Percentiles rank a stretch among this genome's conserved stretches.
Evolutionary conservation across 2,113 vertebrate species (phyloP).

Genomic region (Apodemus sylvaticus): DNA sequence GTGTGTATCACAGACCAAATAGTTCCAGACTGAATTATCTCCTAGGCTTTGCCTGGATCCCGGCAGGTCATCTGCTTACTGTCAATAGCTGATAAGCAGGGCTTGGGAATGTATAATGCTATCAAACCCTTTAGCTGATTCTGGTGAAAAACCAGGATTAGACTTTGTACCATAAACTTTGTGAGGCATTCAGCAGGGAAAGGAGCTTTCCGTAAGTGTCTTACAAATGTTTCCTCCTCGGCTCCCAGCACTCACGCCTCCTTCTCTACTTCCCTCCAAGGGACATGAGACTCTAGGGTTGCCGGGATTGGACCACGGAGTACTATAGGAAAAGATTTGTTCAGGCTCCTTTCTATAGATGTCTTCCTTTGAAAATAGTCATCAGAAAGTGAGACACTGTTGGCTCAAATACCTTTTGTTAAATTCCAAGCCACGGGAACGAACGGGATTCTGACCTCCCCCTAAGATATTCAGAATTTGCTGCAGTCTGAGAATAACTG

Average conservation of each 20-base stretch:
- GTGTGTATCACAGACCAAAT: background rate
- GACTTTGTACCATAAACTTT: accelerated
- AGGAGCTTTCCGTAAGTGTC: accelerated
- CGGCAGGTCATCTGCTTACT: background rate
- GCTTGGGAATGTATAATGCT: accelerated
- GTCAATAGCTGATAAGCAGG: background rate
- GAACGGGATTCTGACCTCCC: too few species aligned
- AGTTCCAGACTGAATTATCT: background rate
- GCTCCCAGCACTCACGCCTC: accelerated
- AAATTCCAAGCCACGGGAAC: accelerated
- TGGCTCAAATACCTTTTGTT: background rate
- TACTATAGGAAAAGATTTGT: background rate
- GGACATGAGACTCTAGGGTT: accelerated
- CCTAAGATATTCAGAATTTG: background rate
- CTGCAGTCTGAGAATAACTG: background rate
- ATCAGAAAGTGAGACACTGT: background rate
- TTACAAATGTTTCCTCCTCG: accelerated
- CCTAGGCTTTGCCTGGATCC: background rate
- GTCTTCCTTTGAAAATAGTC: background rate
- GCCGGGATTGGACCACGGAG: background rate
- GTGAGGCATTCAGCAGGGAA: accelerated
- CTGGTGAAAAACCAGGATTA: background rate
- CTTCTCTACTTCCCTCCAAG: background rate
- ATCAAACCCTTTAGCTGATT: background rate
- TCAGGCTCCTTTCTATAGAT: background rate